These are phyloP conservation scores for Zalophus californianus DNA, from an alignment of 2,797 vertebrate genomes.

Conservation along the genomic window DNA sequence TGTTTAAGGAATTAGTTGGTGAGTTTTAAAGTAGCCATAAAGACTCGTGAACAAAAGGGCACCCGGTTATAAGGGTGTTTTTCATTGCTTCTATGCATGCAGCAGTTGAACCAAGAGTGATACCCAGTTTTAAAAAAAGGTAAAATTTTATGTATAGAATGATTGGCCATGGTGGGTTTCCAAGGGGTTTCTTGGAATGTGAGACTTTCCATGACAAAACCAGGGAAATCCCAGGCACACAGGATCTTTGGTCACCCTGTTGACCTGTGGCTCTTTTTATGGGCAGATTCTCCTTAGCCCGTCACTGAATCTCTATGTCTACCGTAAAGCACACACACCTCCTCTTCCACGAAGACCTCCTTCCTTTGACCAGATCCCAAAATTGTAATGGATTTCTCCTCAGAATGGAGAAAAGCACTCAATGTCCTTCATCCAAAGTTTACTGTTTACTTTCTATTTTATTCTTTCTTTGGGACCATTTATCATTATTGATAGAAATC, in stretches of 20 bases:
- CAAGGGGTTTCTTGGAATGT: neutral
- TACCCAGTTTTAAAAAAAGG: neutral
- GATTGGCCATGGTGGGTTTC: neutral
- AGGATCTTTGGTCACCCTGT: too few relatives aligned
- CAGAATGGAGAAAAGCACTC: neutral
- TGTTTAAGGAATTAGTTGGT: neutral
- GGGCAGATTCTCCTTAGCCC: neutral
- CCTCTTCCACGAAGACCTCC: neutral
- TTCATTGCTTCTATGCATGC: neutral
- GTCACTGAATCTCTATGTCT: too few relatives aligned
- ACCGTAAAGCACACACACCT: neutral
- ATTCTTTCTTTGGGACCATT: neutral
- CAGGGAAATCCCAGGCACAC: neutral
- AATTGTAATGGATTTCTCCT: neutral
- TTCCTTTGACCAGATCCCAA: neutral
- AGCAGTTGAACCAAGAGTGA: neutral
- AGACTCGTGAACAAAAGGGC: neutral
- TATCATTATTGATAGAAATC: neutral
- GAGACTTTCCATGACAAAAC: neutral
- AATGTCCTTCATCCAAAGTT: neutral
- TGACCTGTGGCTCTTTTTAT: fast-evolving
- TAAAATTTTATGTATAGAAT: neutral
- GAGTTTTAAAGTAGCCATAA: neutral
- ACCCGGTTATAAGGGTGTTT: neutral
- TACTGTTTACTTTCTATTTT: neutral